phyloP scores from a whole-genome alignment of 2,888 invertebrate species.

The Chaitophorus viminalis region DNA sequence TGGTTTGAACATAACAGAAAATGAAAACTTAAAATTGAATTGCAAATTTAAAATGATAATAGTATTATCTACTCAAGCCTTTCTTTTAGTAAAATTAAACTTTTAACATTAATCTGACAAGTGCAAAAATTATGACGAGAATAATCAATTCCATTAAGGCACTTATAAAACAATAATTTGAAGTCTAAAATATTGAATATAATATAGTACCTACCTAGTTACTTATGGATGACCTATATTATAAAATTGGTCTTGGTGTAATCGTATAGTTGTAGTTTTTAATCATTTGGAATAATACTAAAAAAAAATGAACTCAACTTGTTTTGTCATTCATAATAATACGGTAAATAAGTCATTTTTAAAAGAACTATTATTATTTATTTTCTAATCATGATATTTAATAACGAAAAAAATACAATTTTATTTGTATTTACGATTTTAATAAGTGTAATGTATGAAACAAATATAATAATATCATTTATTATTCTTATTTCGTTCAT shows the following conservation, averaged over 20 bases:
- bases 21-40: not conserved
- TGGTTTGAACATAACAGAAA: not conserved
- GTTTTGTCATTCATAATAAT: slow-evolving; percentile 52
- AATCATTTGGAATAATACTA: not conserved
- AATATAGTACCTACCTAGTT: not conserved
- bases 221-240: not conserved
- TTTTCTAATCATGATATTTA: slow-evolving; percentile 40
- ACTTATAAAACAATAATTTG: not conserved
- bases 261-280: not conserved
- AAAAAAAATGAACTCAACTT: slow-evolving; percentile 11
- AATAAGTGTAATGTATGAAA: not conserved
- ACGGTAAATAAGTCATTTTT: slow-evolving; percentile 3
- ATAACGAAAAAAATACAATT: slow-evolving; percentile 25
- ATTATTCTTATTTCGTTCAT: not conserved
- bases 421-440: not conserved
- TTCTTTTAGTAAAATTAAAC: not conserved
- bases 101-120: slow-evolving; percentile 10
- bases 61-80: slow-evolving; percentile 12
- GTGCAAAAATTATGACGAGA: not conserved
- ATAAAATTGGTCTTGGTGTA: not conserved
- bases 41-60: slow-evolving; percentile 10
- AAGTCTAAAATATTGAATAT: not conserved
- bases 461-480: not conserved
- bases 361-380: slow-evolving; percentile 22
- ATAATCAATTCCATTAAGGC: not conserved